Evolutionary conservation across 2,888 invertebrate genomes (phyloP).

Genomic region (Perdita meconis): DNA sequence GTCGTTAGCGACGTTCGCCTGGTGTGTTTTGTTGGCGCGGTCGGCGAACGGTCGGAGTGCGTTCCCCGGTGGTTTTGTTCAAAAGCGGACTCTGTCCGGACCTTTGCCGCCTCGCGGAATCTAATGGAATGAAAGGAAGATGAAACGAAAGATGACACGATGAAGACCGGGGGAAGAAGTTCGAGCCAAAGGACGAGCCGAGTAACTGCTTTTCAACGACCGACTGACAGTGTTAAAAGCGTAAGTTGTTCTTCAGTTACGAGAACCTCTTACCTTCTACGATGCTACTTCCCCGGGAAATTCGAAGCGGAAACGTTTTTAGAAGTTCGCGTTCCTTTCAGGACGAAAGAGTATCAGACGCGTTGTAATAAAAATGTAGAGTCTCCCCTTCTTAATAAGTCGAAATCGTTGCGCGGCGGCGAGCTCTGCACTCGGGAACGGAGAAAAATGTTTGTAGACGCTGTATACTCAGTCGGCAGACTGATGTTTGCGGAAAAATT

Average conservation of each 20-base stretch:
- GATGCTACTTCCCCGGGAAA: slow-evolving; percentile 1
- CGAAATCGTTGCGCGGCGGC: no score
- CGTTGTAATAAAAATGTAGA: neutral
- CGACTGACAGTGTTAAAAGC: slow-evolving; percentile 31
- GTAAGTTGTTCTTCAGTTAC: slow-evolving; percentile 29
- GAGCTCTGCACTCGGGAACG: neutral
- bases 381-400: neutral
- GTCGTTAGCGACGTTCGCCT: slow-evolving; percentile 43
- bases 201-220: slow-evolving; percentile 46
- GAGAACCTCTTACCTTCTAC: slow-evolving; percentile 1
- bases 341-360: neutral
- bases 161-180: slow-evolving; percentile 19
- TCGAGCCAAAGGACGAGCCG: slow-evolving; percentile 26
- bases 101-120: slow-evolving; percentile 41
- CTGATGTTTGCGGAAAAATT: no score
- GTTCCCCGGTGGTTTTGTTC: slow-evolving; percentile 27
- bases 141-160: slow-evolving; percentile 56
- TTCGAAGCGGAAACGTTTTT: slow-evolving; percentile 10
- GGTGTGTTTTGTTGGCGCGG: slow-evolving; percentile 37
- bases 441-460: neutral
- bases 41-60: slow-evolving; percentile 25
- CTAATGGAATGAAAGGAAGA: slow-evolving; percentile 44
- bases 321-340: neutral
- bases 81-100: slow-evolving; percentile 28
- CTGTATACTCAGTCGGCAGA: no score